phyloP scores from a whole-genome alignment of 2,113 vertebrate species.

The Bombycilla garrulus region DNA sequence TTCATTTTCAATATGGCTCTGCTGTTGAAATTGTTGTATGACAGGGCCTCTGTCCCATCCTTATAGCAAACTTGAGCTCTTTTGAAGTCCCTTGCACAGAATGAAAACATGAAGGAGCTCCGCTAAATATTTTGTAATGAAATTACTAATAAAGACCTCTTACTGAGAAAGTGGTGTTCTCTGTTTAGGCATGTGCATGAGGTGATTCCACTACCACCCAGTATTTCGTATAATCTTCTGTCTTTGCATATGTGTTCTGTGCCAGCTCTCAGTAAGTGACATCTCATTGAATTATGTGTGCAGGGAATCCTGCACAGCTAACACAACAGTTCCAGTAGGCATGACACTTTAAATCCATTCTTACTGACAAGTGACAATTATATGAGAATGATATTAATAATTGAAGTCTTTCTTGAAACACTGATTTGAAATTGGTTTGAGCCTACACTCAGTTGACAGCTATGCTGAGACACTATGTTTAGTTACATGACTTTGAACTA shows the following conservation, averaged over 20 bases:
- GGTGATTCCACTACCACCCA: not conserved
- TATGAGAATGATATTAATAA: conserved; percentile 40
- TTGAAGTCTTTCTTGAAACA: conserved; percentile 25
- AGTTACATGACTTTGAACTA: conserved; percentile 17
- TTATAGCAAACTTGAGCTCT: not conserved
- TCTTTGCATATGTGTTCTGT: not conserved
- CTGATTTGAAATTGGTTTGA: conserved; percentile 52
- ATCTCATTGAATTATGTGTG: not conserved
- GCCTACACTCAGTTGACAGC: not conserved
- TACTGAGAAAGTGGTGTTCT: not conserved
- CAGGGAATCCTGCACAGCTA: not conserved
- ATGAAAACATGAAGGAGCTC: not conserved
- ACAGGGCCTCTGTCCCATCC: not conserved
- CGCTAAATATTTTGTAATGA: not conserved
- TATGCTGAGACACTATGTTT: not conserved
- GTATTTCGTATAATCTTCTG: not conserved
- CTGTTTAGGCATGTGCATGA: not conserved
- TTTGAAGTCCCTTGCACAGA: not conserved
- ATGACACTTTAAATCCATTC: not conserved
- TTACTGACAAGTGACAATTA: not conserved
- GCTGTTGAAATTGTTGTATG: not conserved
- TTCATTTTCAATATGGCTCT: not conserved
- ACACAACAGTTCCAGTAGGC: not conserved
- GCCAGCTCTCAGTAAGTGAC: not conserved
- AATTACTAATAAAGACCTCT: not conserved